Conservation (phyloP, 2,888 invertebrate genomes). For the Antitype chi region DNA sequence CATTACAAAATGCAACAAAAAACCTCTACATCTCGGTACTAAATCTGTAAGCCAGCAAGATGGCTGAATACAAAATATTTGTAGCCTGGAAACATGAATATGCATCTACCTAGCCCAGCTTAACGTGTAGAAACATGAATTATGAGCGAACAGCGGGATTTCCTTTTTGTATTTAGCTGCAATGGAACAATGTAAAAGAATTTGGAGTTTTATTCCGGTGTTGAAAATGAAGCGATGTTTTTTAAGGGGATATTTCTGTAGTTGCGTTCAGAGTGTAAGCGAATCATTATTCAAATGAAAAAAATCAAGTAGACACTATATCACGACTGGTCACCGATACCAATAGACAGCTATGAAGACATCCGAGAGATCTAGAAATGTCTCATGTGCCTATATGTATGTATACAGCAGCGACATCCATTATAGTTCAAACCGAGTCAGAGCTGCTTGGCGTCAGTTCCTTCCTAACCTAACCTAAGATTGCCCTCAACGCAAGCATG, state of each 20-base stretch:
- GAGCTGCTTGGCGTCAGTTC: not conserved
- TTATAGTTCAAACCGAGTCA: not conserved
- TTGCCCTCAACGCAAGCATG: too few relatives aligned
- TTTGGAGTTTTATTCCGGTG: slow-evolving; percentile 21
- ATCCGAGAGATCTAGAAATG: too few relatives aligned
- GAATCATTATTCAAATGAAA: not conserved
- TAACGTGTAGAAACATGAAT: slow-evolving; percentile 60
- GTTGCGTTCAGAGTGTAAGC: not conserved
- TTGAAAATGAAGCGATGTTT: slow-evolving; percentile 4
- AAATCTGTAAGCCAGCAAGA: slow-evolving; percentile 61
- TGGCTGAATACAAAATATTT: slow-evolving; percentile 64
- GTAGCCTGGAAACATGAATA: slow-evolving; percentile 69
- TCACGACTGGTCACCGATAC: not conserved
- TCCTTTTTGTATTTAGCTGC: slow-evolving; percentile 46
- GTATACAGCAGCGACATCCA: too few relatives aligned
- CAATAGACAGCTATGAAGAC: too few relatives aligned
- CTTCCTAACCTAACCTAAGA: too few relatives aligned
- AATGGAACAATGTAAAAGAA: slow-evolving; percentile 50
- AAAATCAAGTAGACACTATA: not conserved
- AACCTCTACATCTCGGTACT: slow-evolving; percentile 26
- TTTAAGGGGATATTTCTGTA: not conserved
- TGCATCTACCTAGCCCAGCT: slow-evolving; percentile 62
- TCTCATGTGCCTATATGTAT: not conserved
- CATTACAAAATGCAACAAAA: slow-evolving; percentile 16
- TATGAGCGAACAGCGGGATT: slow-evolving; percentile 48